A percentile compares a stretch with the other conserved stretches of the same genome.
phyloP scores from a whole-genome alignment of 2,888 invertebrate genomes.

The Papilio demoleus region DNA sequence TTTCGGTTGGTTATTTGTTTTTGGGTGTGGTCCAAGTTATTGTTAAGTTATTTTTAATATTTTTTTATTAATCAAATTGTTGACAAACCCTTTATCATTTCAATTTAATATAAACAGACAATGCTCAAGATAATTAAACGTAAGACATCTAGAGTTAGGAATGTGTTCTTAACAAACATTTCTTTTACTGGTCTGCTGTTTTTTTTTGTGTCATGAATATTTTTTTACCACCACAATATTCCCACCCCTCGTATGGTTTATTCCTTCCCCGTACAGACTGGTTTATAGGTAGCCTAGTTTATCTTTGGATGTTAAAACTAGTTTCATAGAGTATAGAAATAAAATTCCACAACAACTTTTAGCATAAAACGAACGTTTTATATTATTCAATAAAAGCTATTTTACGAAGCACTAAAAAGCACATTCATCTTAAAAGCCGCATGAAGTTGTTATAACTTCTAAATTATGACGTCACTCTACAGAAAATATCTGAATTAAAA shows the following conservation, averaged over 20 bases:
- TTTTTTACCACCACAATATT: no score
- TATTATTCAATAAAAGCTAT: slow-evolving; percentile 28
- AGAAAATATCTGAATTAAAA: neutral
- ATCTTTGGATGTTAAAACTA: neutral
- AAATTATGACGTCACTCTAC: neutral
- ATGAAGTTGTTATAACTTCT: neutral
- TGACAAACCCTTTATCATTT: no score
- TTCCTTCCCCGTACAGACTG: neutral
- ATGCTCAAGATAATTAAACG: no score
- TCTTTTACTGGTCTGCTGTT: no score
- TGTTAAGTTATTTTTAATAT: slow-evolving; percentile 25
- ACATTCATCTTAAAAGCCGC: slow-evolving; percentile 4
- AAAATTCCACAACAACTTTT: slow-evolving; percentile 8
- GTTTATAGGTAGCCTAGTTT: slow-evolving; percentile 1
- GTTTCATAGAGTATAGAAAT: slow-evolving; percentile 11
- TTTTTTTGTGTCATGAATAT: no score
- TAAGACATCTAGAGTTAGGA: no score
- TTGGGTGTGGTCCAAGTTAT: slow-evolving; percentile 51
- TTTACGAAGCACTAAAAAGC: slow-evolving; percentile 24
- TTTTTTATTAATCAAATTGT: no score
- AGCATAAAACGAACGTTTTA: slow-evolving; percentile 16
- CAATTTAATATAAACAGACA: no score
- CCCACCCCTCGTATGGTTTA: no score
- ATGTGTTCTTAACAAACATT: no score
- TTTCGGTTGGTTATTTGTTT: slow-evolving; percentile 64